Evolutionary conservation across 2,113 vertebrate genomes (phyloP).

Genomic region (Bos taurus): ARS-UCD2.0 NC_037340.1:38380001-38380500

Average conservation of each 20-base stretch:
- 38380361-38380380: not conserved
- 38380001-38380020: not conserved
- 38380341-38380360: not conserved
- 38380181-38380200: not conserved
- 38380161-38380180: not conserved
- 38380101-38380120: not conserved
- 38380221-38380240: not conserved
- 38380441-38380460: not conserved
- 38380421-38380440: not conserved
- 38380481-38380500: not conserved
- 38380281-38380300: not conserved
- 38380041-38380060: not conserved
- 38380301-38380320: not conserved
- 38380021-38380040: not conserved
- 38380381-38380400: not conserved
- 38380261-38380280: not conserved
- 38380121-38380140: not conserved
- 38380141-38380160: not conserved
- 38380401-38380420: not conserved
- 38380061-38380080: not conserved
- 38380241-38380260: not conserved
- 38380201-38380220: not conserved
- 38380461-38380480: not conserved
- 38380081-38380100: not conserved
- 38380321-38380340: not conserved